Evolutionary conservation across 2,888 invertebrate genomes (phyloP), one percentile per base, ranked within the genome.

Genomic region (Automeris io): DNA sequence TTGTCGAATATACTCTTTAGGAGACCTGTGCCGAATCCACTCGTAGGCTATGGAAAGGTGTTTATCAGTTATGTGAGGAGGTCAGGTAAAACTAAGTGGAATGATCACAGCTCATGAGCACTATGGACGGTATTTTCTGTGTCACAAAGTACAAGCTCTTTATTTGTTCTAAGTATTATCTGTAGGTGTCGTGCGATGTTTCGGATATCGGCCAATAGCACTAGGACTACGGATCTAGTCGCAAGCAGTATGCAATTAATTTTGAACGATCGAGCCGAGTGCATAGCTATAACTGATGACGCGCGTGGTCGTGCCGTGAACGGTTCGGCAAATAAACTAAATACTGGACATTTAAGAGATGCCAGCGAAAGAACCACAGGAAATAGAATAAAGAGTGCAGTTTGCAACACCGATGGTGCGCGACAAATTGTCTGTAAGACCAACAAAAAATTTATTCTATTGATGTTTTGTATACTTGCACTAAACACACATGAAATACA

Each of bases 1-100:
- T 87, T 87, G 87, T 87, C 87, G 87, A 87, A 87, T 83, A 87
- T 87, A 86, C 87, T 87, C 87, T 87, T 87, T 86, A 87, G 87
- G 58, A 87, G 87, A 72, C 87, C 87, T 82, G 87, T 87, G 83
- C 87, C 87, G 83, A 87, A 87, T 87, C 87, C 87, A 72, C 80
- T 82, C 72, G 87, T 82, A 60, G 80, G 86, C 87, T 87, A 86
- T 70, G 86, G 78, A 86, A 86, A 86, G 85, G 83, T 86, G 86
- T 86, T 80, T 80, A 85, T 80, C 64, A 82, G 81, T 85, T 81
- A 85, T 82, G 86, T 86, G 82, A 82, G 80, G 76, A 78, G 78
- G 79, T 75, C 60, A 81, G 74, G 75, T 79, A 71, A 77, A 59
- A 68, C 70, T 76, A 79, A 62, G 78, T 79, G 77, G 70, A 66